Evolutionary conservation across 2,113 vertebrate species (phyloP).

Genomic region (Chrysemys picta): DNA sequence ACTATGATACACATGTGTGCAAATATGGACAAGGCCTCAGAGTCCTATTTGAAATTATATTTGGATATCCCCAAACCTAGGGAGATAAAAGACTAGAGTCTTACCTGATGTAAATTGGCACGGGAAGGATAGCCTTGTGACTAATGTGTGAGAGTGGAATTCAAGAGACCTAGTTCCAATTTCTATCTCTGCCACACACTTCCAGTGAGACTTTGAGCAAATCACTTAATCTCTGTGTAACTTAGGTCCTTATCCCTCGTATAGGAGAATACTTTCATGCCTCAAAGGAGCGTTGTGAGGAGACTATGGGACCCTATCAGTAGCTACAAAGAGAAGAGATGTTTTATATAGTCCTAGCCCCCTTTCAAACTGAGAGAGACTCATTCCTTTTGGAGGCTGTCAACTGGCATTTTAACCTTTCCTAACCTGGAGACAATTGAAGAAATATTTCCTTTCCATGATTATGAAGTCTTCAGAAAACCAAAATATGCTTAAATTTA

Average conservation of each 20-base stretch:
- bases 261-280: background rate
- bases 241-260: background rate
- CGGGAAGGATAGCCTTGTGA: background rate
- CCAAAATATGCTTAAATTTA: background rate
- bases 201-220: background rate
- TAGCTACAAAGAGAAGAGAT: background rate
- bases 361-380: background rate
- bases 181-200: background rate
- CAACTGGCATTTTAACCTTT: background rate
- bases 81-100: background rate
- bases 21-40: background rate
- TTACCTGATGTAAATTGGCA: background rate
- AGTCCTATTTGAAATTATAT: background rate
- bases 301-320: background rate
- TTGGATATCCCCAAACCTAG: background rate
- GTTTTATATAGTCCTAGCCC: background rate
- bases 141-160: background rate
- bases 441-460: background rate
- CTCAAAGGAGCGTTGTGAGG: background rate
- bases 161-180: background rate
- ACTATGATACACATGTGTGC: background rate
- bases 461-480: background rate
- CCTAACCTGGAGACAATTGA: background rate
- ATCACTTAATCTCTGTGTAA: background rate
- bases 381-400: background rate